Evolutionary conservation across 2,113 vertebrate genomes (phyloP), one percentile per base, ranked within the genome.

Genomic region (Microtus richardsoni): DNA sequence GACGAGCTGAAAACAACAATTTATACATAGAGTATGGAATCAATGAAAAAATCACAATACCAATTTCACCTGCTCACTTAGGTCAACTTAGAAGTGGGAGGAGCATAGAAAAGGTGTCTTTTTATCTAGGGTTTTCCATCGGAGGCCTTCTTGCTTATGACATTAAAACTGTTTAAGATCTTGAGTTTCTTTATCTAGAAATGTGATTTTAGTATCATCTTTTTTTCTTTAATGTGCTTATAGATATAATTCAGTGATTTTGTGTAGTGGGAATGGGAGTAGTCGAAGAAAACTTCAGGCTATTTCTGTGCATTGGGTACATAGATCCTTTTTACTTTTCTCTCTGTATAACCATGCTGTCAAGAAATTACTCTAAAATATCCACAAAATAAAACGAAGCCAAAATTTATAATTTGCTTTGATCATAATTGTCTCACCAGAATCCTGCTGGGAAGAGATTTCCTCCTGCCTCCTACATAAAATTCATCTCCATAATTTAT

Each of bases 101-200:
- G 91, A 98, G 98, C 84, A 98, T 97, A 94, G 91, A 98, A 95
- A 96, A 97, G 70, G 96, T 98, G 41, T 98, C 98, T 70, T 98
- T 99, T 97, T 98, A 98, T 94, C 93, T 98, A 75, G 97, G 97
- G 7, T 98, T 99, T 97, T 98, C 98, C 36, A 97, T 97, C 64
- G 97, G 94, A 95, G 98, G 98, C 4, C 97, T 96, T 66, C 95
- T 98, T 96, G 98, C 98, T 92, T 98, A 97, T 91, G 97, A 98
- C 80, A 98, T 91, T 91, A 90, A 98, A 93, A 94, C 77, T 62
- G 95, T 95, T 75, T 98, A 94, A 97, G 75, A 91, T 10, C 33
- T 39, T 89, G 21, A 44, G 33, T n/a, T 89, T 86, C 44, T 91
- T 26, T 1, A 6, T 85, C 41, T 49, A 91, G n/a, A n/a, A 93